phyloP scores from a whole-genome alignment of 2,113 vertebrate genomes.

The Maccullochella peelii region DNA sequence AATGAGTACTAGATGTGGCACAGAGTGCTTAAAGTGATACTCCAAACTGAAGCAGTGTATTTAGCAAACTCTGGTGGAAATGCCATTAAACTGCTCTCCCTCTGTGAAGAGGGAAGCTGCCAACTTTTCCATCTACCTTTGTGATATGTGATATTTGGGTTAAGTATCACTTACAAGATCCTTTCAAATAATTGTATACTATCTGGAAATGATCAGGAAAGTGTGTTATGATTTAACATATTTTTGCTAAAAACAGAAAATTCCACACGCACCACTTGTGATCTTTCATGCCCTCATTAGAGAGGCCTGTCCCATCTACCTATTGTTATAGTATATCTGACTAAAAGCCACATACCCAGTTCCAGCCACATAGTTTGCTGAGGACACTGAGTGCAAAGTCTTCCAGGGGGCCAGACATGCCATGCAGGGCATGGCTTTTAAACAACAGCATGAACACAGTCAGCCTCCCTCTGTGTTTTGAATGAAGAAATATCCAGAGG shows the following conservation, averaged over 20 bases:
- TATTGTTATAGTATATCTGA: background rate
- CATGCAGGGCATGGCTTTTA: background rate
- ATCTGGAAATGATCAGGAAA: background rate
- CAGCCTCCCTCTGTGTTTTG: conserved; percentile 20
- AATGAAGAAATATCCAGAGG: conserved; percentile 8
- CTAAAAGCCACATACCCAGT: conserved; percentile 5
- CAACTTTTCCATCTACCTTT: background rate
- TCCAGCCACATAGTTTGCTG: background rate
- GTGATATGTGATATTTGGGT: background rate
- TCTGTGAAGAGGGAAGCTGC: background rate
- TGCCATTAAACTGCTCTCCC: background rate
- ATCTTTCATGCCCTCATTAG: background rate
- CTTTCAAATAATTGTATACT: background rate
- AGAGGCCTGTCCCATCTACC: background rate
- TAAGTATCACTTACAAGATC: background rate
- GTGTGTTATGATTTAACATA: background rate
- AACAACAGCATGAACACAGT: conserved; percentile 14
- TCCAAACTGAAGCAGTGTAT: background rate
- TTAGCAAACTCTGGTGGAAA: background rate
- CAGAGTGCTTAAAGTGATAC: background rate
- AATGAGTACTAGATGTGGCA: background rate
- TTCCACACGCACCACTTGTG: background rate
- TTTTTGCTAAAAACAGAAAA: background rate
- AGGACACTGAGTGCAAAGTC: conserved; percentile 7
- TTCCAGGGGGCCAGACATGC: background rate